Base-by-base conservation (phyloP, 53 echinoderm and acorn worm species). In the Holothuria leucospilota region DNA sequence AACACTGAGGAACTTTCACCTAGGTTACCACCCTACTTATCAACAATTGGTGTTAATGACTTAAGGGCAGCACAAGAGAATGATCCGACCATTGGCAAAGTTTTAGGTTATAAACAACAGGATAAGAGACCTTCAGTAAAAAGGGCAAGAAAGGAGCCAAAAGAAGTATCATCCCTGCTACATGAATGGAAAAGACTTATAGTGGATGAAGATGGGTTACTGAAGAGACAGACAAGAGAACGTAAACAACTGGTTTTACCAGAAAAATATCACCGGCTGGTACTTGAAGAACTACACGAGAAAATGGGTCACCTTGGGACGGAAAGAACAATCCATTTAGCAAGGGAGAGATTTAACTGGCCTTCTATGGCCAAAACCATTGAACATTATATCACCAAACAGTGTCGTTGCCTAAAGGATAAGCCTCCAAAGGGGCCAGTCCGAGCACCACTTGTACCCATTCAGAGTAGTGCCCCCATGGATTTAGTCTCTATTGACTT, bases 131-230 rank as follows among this genome's bases (percentile, higher is more conserved):
- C 42, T 6, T 6, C 42, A 42, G 9, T 42, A 5, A 42, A 42
- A 42, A 9, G 9, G 9, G 9, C 5, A 42, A 63, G 26, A 63
- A 13, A 63, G 63, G 12, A 5, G 63, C 63, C 12, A 7, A 63
- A 63, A 63, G n/a, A 63, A 63, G 63, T 63, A 25, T 21, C 63
- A 5, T 63, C n/a, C 4, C 63, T 86, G 16, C 77, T 86, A 14
- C 86, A 86, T 77, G 88, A 87, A n/a, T 87, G 88, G 88, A 87
- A 87, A 39, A 42, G 60, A 5, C 69, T 87, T 51, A 69, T 42
- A 9, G 42, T 42, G 9, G 42, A 42, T 42, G 9, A 5, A 42
- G 42, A 42, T 9, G 42, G 42, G 42, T 42, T 42, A 6, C 9
- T 42, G 42, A 42, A 42, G 42, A 42, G 42, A 9, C 42, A 42